phyloP scores from a whole-genome alignment of 2,888 invertebrate genomes.

The Cremastobaeus sp. region DNA sequence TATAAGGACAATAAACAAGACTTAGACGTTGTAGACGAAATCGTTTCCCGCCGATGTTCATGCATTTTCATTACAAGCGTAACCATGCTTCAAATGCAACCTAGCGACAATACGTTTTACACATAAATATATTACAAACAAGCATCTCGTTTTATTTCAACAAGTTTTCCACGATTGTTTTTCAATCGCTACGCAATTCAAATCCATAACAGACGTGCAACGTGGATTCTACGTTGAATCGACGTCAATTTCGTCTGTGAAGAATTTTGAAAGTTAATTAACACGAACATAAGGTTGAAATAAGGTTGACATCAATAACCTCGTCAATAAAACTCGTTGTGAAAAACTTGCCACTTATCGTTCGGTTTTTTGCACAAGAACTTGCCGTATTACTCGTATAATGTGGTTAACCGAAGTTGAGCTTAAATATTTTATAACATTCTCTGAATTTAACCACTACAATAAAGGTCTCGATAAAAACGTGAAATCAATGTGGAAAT shows the following conservation, averaged over 20 bases:
- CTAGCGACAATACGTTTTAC: no score
- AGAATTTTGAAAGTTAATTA: no score
- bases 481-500: no score
- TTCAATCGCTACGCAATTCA: neutral
- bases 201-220: no score
- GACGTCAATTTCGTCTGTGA: no score
- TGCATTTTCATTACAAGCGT: neutral
- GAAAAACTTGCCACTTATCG: neutral
- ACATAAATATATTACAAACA: no score
- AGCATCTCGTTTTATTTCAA: no score
- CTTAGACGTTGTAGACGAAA: slow-evolving; percentile 24
- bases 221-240: no score
- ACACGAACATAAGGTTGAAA: no score
- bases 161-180: no score
- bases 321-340: slow-evolving; percentile 13
- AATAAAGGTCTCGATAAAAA: slow-evolving; percentile 25
- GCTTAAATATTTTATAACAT: slow-evolving; percentile 17
- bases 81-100: no score
- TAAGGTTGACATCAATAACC: no score
- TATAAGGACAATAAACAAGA: slow-evolving; percentile 70
- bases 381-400: slow-evolving; percentile 12
- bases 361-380: slow-evolving; percentile 9
- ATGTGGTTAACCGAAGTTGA: slow-evolving; percentile 1
- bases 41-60: slow-evolving; percentile 7
- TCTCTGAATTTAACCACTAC: slow-evolving; percentile 15